Base-by-base conservation (phyloP, 2,888 invertebrate species). In the Agonopterix alstromeriana region DNA sequence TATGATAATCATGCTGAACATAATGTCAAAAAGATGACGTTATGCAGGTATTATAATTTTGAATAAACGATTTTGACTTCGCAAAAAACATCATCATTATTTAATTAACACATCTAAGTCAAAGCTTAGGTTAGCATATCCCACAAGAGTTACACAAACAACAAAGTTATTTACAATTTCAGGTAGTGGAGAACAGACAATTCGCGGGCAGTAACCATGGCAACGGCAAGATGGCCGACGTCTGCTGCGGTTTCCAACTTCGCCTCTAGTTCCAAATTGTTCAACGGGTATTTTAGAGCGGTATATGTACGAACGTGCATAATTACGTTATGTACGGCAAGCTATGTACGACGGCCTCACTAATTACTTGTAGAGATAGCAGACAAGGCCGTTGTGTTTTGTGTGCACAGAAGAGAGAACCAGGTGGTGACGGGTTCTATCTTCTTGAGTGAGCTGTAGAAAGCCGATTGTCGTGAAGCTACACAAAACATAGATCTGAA, bases 241-340 rank as follows among this genome's bases (percentile, higher is more conserved):
- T 79, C 83, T 83, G 77, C 77, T 82, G 85, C 75, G 86, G 86
- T 86, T 83, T 72, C 78, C 75, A 86, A 84, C 78, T 87, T 83
- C 74, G 79, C 71, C 72, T 82, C 81, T 81, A 85, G 84, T 85
- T 84, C 84, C 83, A 86, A 86, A 88, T 87, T 87, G 86, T 87
- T 85, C 77, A 68, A 55, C 63, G 72, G 72, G 82, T 84, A 79
- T 83, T 85, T 80, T 78, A 82, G 85, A 80, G 77, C 80, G 67
- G 68, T 70, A 75, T 80, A 78, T 80, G 80, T 81, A 81, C 71
- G 73, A 76, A 71, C 72, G 78, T 82, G 82, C 80, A 83, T 85
- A 82, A 87, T 87, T 84, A 86, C 77, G 73, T 85, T 82, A 83
- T 86, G 66, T 84, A 81, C 73, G 65, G 63, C 65, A 62, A 67